A percentile compares a stretch with the other conserved stretches of the same genome.
phyloP scores from a whole-genome alignment of 2,797 vertebrate genomes.

The Smutsia temminckii region DNA sequence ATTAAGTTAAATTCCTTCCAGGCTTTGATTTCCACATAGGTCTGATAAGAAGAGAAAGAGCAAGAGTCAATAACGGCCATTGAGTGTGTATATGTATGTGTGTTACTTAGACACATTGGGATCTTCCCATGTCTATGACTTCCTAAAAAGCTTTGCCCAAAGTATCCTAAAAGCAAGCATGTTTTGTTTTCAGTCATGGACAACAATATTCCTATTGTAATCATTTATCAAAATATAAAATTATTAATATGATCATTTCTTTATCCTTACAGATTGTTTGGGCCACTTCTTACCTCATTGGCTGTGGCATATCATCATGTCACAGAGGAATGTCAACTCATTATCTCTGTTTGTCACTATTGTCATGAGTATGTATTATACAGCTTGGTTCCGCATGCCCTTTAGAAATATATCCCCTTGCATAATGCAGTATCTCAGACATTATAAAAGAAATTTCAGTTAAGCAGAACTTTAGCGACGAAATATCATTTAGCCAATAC shows the following conservation, averaged over 20 bases:
- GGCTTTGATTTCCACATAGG: neutral
- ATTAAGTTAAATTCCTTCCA: neutral
- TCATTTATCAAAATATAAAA: neutral
- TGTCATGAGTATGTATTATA: constrained; percentile 76
- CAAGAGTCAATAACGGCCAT: neutral
- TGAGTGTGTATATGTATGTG: neutral
- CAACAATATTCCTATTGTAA: neutral
- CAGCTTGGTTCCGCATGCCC: neutral
- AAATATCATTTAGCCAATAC: neutral
- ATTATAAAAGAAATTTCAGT: neutral
- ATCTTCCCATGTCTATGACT: neutral
- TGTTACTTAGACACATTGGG: neutral
- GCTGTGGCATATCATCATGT: constrained; percentile 58
- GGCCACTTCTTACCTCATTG: constrained; percentile 63
- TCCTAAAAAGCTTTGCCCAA: neutral
- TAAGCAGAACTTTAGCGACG: neutral
- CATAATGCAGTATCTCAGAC: neutral
- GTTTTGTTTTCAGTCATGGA: neutral
- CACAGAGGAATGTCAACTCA: fast-evolving
- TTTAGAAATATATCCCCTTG: neutral
- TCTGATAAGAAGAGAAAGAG: neutral
- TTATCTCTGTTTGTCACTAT: constrained; percentile 75
- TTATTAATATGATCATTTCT: neutral
- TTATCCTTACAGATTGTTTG: constrained; percentile 70
- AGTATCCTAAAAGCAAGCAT: neutral